Evolutionary conservation across 2,113 vertebrate species (phyloP), one percentile per base, ranked within the genome.

Genomic region (Gallinago jamesoni): DNA sequence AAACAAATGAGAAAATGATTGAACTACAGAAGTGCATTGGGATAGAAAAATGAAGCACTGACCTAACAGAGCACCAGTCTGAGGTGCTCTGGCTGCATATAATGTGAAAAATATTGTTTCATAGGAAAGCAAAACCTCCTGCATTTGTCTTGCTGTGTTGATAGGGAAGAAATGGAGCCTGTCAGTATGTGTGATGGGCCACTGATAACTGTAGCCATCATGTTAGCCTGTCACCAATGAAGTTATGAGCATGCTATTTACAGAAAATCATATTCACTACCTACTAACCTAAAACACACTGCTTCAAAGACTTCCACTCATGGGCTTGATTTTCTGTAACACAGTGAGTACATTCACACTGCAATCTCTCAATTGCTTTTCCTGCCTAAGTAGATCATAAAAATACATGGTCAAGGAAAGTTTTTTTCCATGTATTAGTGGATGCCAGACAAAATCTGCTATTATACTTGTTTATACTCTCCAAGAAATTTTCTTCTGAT

Each of bases 371-470:
- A 84, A 76, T 41, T 84, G 74, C 66, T 86, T 89, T 93, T 84
- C 86, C 73, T 93, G 86, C 52, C 23, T 87, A 95, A 91, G 45
- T 27, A 80, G 53, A 91, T 56, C 64, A 89, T 74, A 93, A 93
- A 96, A 85, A 79, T 83, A 90, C 50, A 84, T 7, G 25, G 68
- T 75, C 48, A 77, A 87, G 53, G 72, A 92, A 94, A 91, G 20
- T 4, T 12, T 87, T 64, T 83, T 81, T 68, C 69, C 35, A 91
- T 1, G 2, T 88, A 83, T 21, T 92, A 87, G 48, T 25, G 37
- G 66, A 20, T 83, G 82, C 75, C 76, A 95, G 66, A 84, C 22
- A 93, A 94, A 92, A 93, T 90, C 92, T 92, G 60, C 35, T 92
- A 67, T 74, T 95, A 77, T 37, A 86, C 47, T 89, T 86, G 30